Percentiles rank a stretch among this genome's conserved stretches.
Evolutionary conservation across 2,797 vertebrate genomes (phyloP).

Genomic region (Periparus ater): DNA sequence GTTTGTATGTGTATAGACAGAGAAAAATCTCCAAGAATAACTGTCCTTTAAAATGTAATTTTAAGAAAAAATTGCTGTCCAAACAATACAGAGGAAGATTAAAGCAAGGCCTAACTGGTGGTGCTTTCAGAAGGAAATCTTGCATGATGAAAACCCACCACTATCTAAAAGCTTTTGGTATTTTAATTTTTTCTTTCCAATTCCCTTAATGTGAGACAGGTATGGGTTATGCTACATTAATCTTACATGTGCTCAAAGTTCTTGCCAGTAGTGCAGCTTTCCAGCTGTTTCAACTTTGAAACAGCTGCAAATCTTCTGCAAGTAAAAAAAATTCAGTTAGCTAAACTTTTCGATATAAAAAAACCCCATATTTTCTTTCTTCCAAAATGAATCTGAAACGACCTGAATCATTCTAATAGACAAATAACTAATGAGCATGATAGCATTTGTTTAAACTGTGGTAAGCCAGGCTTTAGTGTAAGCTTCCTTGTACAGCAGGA

Average conservation of each 20-base stretch:
- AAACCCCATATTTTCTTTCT: not conserved
- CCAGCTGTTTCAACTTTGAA: conserved; percentile 39
- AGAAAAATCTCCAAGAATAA: not conserved
- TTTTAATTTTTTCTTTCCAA: not conserved
- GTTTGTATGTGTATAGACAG: not conserved
- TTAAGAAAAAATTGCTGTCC: not conserved
- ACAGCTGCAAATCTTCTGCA: not conserved
- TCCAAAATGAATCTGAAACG: not conserved
- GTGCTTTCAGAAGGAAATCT: not conserved
- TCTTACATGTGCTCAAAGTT: not conserved
- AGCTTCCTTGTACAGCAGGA: not conserved
- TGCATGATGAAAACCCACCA: not conserved
- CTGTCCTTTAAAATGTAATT: not conserved
- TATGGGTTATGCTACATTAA: not conserved
- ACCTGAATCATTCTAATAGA: not conserved
- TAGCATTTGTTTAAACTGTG: not conserved
- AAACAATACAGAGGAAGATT: not conserved
- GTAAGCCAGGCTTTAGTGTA: not conserved
- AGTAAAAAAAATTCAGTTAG: not conserved
- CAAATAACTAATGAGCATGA: not conserved
- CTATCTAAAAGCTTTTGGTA: not conserved
- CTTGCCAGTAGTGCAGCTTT: not conserved
- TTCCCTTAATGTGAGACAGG: not conserved
- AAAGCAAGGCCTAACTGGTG: not conserved
- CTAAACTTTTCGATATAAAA: not conserved